These are phyloP conservation scores for Gallinago solitaria DNA, from an alignment of 2,797 vertebrate species.

Conservation along the genomic window DNA sequence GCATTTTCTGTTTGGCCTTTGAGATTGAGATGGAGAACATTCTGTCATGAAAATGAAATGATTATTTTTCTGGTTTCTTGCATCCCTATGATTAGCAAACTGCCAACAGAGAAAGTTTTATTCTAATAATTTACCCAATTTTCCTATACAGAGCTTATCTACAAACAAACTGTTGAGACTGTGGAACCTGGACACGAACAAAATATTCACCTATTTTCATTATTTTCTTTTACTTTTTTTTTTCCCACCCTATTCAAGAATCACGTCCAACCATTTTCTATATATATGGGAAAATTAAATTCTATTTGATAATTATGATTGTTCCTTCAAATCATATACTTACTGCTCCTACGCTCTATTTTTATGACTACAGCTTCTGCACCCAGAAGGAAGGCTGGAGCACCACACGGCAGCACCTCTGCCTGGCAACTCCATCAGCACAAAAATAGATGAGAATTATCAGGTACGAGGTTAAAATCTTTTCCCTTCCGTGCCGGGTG, in stretches of 20 bases:
- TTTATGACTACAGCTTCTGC: background rate
- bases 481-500: background rate
- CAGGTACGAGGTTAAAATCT: background rate
- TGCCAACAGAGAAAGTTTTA: background rate
- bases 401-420: background rate
- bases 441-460: background rate
- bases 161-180: background rate
- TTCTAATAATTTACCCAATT: background rate
- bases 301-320: background rate
- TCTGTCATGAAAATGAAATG: background rate
- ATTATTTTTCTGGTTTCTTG: background rate
- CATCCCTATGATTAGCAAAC: background rate
- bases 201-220: background rate
- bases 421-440: background rate
- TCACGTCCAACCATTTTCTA: background rate
- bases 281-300: background rate
- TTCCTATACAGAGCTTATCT: background rate
- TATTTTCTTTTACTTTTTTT: background rate
- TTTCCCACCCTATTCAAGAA: background rate
- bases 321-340: background rate
- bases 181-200: background rate
- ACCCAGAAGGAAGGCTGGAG: background rate
- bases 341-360: background rate
- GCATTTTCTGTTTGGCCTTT: background rate
- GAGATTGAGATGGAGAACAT: background rate